These are phyloP conservation scores for Pygoscelis antarcticus DNA, from an alignment of 2,113 vertebrate species.

Conservation along the genomic window DNA sequence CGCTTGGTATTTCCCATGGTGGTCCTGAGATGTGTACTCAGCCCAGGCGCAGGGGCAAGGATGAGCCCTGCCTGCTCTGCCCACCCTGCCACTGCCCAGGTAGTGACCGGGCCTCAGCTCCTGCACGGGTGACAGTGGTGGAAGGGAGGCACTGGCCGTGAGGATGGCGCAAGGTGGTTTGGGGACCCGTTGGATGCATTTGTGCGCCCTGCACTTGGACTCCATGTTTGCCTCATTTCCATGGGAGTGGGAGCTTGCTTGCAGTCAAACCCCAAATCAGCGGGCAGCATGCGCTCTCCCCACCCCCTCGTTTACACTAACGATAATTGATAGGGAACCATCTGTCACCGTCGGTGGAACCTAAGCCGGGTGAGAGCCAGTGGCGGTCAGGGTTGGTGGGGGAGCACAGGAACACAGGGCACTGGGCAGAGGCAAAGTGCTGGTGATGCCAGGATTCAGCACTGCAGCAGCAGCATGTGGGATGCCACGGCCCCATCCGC, in stretches of 20 bases:
- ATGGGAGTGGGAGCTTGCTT: not conserved
- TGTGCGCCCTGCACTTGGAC: not conserved
- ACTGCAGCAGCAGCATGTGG: not conserved
- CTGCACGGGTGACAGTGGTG: not conserved
- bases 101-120: not conserved
- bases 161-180: not conserved
- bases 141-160: fast-evolving
- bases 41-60: not conserved
- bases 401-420: not conserved
- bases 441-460: not conserved
- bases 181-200: not conserved
- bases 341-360: not conserved
- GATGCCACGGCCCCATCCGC: fast-evolving
- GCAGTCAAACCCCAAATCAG: not conserved
- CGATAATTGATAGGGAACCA: not conserved
- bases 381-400: not conserved
- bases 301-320: not conserved
- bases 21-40: not conserved
- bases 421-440: not conserved
- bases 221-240: not conserved
- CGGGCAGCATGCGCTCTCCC: not conserved
- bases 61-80: not conserved
- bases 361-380: not conserved
- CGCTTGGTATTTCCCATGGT: fast-evolving
- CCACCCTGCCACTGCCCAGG: fast-evolving